Evolutionary conservation across 2,888 invertebrate genomes (phyloP).

Genomic region (Drosophila recens): DNA sequence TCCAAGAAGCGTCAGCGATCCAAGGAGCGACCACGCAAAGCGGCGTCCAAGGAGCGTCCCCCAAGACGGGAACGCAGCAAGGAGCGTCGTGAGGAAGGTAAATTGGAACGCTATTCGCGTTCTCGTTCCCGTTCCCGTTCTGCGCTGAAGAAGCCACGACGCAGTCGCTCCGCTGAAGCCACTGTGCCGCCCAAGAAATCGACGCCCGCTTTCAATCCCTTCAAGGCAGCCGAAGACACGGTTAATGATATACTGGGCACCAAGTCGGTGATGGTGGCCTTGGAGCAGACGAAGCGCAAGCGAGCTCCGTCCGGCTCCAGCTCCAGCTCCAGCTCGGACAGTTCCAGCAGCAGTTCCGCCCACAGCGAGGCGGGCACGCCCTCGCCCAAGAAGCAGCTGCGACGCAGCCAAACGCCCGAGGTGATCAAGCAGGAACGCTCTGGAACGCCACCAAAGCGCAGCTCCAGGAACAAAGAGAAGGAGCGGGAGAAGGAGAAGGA

Average conservation of each 20-base stretch:
- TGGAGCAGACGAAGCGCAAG: constrained; percentile 64
- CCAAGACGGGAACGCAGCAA: constrained; percentile 29
- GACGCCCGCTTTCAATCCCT: constrained; percentile 72
- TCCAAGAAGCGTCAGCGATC: constrained; percentile 31
- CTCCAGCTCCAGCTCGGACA: constrained; percentile 58
- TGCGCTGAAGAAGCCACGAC: constrained; percentile 27
- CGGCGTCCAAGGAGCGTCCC: constrained; percentile 22
- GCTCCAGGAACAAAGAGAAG: constrained; percentile 27
- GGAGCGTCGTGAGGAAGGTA: constrained; percentile 31
- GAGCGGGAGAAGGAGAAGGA: constrained; percentile 6
- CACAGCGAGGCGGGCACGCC: constrained; percentile 55
- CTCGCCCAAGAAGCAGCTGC: constrained; percentile 49
- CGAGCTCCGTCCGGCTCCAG: constrained; percentile 58
- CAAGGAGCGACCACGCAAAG: constrained; percentile 20
- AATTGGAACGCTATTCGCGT: constrained; percentile 41
- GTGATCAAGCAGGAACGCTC: not conserved
- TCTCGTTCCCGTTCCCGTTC: constrained; percentile 59
- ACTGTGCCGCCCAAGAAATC: constrained; percentile 37
- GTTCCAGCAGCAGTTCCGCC: constrained; percentile 46
- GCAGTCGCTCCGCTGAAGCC: constrained; percentile 49
- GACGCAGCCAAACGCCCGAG: constrained; percentile 54
- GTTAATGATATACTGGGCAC: constrained; percentile 72
- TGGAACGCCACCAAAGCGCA: constrained; percentile 59
- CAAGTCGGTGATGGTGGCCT: constrained; percentile 67
- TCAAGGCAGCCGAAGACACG: constrained; percentile 72